Percentiles rank a stretch among this genome's conserved stretches.
These are phyloP conservation scores for Andricus quercusramuli DNA, from an alignment of 2,888 invertebrate genomes.

Conservation along the genomic window DNA sequence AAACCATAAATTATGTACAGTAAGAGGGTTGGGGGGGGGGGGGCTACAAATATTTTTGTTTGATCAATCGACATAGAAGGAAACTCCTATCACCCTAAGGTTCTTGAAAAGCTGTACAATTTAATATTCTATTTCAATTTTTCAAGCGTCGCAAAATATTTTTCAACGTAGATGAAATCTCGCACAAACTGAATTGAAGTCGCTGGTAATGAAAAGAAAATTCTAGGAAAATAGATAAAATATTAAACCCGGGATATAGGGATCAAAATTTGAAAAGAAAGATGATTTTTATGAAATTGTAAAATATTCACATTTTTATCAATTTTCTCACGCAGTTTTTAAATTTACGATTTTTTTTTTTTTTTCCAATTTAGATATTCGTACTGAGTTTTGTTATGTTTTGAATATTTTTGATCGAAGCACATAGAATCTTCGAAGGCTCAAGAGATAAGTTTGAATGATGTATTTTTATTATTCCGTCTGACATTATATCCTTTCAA, in stretches of 20 bases:
- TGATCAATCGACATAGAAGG: neutral
- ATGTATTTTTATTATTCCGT: neutral
- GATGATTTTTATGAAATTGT: neutral
- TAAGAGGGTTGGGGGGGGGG: too few species aligned
- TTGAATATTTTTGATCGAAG: neutral
- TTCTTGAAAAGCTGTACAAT: neutral
- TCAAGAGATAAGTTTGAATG: neutral
- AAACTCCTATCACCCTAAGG: neutral
- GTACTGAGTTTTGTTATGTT: neutral
- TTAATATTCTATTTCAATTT: slow-evolving; percentile 36
- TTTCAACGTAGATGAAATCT: neutral
- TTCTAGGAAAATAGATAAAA: neutral
- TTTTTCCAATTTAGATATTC: too few species aligned
- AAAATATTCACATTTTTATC: neutral
- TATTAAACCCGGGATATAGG: neutral
- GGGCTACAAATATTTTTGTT: too few species aligned
- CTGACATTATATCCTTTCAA: slow-evolving; percentile 4
- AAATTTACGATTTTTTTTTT: neutral
- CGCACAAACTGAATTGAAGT: slow-evolving; percentile 24
- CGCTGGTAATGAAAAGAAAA: slow-evolving; percentile 14
- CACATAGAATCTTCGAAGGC: neutral
- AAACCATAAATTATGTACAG: too few species aligned
- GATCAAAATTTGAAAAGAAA: neutral
- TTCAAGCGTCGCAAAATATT: slow-evolving; percentile 13
- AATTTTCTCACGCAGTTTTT: neutral